Evolutionary conservation across 2,888 invertebrate species (phyloP).

Genomic region (Drosophila algonquin): DNA sequence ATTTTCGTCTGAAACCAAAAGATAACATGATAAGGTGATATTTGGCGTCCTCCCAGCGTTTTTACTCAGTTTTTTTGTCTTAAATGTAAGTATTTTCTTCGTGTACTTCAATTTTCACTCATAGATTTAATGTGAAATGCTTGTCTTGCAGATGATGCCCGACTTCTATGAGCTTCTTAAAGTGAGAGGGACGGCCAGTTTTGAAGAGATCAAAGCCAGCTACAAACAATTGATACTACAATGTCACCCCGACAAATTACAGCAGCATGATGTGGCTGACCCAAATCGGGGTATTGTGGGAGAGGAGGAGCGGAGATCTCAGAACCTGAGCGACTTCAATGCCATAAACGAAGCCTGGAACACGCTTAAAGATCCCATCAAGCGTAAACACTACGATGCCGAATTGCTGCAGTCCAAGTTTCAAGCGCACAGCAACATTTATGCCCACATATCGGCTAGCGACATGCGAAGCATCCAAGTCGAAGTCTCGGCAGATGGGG

Average conservation of each 20-base stretch:
- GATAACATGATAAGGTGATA: slow-evolving; percentile 21
- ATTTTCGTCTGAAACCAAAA: slow-evolving; percentile 15
- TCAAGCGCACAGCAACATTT: slow-evolving; percentile 86
- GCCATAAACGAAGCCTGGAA: slow-evolving; percentile 90
- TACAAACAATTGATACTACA: slow-evolving; percentile 83
- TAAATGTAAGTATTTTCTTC: slow-evolving; percentile 61
- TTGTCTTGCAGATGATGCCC: slow-evolving; percentile 66
- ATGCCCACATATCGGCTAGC: slow-evolving; percentile 83
- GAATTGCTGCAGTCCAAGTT: slow-evolving; percentile 86
- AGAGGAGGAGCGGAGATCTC: not conserved
- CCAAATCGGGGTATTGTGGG: slow-evolving; percentile 55
- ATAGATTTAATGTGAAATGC: not conserved
- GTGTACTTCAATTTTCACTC: slow-evolving; percentile 7
- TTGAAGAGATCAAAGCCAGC: slow-evolving; percentile 81
- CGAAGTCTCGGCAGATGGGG: slow-evolving; percentile 38
- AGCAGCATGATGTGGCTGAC: slow-evolving; percentile 58
- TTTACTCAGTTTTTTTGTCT: not conserved
- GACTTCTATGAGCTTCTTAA: slow-evolving; percentile 82
- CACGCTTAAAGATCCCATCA: slow-evolving; percentile 86
- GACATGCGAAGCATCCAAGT: slow-evolving; percentile 83
- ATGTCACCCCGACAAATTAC: slow-evolving; percentile 84
- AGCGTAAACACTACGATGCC: slow-evolving; percentile 88
- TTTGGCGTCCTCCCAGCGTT: not conserved
- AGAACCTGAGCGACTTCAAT: slow-evolving; percentile 82
- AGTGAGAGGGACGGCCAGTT: slow-evolving; percentile 65